phyloP scores from a whole-genome alignment of 2,113 vertebrate species.

The Seriola dumerili region DNA sequence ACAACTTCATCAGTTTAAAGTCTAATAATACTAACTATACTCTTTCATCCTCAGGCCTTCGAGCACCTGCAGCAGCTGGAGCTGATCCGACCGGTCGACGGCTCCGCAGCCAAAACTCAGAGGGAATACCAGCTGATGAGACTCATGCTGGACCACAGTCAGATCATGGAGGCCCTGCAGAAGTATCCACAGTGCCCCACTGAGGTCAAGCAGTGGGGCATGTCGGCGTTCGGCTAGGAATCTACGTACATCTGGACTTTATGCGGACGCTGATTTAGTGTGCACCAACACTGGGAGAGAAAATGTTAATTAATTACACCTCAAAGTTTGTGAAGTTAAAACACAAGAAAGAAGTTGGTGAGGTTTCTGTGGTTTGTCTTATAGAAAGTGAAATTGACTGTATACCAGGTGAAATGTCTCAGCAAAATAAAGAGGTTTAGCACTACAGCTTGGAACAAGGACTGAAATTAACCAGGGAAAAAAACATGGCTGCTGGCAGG shows the following conservation, averaged over 20 bases:
- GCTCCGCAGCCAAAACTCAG: slow-evolving; percentile 84
- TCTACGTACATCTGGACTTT: neutral
- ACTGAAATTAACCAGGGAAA: too few relatives aligned
- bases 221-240: slow-evolving; percentile 85
- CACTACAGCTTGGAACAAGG: neutral
- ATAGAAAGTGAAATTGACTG: neutral
- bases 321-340: neutral
- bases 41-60: slow-evolving; percentile 87
- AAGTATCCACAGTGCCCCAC: slow-evolving; percentile 96
- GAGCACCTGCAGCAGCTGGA: slow-evolving; percentile 95
- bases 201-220: slow-evolving; percentile 93
- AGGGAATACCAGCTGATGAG: slow-evolving; percentile 91
- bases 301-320: neutral
- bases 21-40: too few relatives aligned
- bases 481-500: too few relatives aligned
- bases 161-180: slow-evolving; percentile 95
- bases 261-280: too few relatives aligned
- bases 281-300: neutral
- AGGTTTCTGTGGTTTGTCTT: neutral
- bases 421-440: too few relatives aligned
- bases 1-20: too few relatives aligned
- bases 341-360: neutral
- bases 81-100: slow-evolving; percentile 89
- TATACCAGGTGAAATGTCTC: too few relatives aligned
- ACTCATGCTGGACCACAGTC: slow-evolving; percentile 91